Conservation (phyloP, 2,113 vertebrate species). For the Pangasianodon hypophthalmus region DNA sequence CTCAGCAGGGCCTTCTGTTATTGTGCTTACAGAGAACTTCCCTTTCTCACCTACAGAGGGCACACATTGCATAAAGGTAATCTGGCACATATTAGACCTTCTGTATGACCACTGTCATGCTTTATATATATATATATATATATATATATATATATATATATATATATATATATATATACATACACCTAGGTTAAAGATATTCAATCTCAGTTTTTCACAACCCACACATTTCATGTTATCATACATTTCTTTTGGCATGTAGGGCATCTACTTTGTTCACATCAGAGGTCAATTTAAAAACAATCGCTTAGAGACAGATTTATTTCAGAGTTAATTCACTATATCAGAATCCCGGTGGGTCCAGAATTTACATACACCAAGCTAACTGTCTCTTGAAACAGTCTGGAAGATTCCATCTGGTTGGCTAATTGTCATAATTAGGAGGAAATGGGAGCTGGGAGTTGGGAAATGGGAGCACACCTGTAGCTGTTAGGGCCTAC, state of each 20-base stretch:
- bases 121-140: too few relatives aligned
- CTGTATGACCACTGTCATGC: background rate
- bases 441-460: too few relatives aligned
- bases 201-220: background rate
- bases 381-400: background rate
- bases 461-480: too few relatives aligned
- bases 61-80: background rate
- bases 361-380: background rate
- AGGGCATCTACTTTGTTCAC: background rate
- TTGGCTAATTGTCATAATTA: too few relatives aligned
- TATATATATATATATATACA: too few relatives aligned
- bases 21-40: conserved; percentile 76
- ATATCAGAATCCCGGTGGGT: background rate
- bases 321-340: background rate
- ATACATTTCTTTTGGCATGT: background rate
- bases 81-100: background rate
- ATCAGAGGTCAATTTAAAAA: background rate
- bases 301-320: background rate
- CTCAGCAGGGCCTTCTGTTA: conserved; percentile 78
- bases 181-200: background rate
- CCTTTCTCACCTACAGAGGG: conserved; percentile 73
- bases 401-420: background rate
- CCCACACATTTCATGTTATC: background rate
- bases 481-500: too few relatives aligned
- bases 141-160: too few relatives aligned